Conservation (phyloP, 2,797 vertebrate genomes). For the Acanthornis magna region DNA sequence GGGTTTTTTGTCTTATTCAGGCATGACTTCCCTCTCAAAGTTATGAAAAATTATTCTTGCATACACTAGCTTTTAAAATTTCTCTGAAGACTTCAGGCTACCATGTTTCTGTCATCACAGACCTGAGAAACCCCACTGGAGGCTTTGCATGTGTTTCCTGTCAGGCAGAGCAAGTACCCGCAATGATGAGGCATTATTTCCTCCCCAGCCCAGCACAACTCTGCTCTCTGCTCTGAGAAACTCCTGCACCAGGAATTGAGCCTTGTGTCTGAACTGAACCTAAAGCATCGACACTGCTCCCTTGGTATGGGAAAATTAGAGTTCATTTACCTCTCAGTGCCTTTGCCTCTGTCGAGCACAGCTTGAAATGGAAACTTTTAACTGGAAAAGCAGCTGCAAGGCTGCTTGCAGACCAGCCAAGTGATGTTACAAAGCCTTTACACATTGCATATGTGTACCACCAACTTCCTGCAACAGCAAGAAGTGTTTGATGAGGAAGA, state of each 20-base stretch:
- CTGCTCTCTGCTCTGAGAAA: neutral
- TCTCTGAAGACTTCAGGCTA: neutral
- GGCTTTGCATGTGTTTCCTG: neutral
- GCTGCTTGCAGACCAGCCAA: neutral
- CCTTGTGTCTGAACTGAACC: neutral
- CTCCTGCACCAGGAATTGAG: neutral
- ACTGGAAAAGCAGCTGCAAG: neutral
- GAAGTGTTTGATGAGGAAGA: neutral
- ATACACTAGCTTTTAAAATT: neutral
- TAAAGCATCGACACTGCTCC: neutral
- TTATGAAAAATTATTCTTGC: neutral
- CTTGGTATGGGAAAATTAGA: neutral
- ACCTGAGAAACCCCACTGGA: neutral
- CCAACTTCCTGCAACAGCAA: slow-evolving; percentile 55
- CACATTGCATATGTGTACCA: neutral
- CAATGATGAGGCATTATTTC: slow-evolving; percentile 34
- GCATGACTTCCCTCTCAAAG: neutral
- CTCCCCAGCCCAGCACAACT: neutral
- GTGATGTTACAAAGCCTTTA: slow-evolving; percentile 13
- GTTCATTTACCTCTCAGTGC: neutral
- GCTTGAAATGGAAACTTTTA: neutral
- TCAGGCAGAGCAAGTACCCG: neutral
- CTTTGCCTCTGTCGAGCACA: neutral
- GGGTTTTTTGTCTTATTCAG: neutral
- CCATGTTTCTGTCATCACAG: neutral